Evolutionary conservation across 2,797 vertebrate species (phyloP).

Genomic region (Darevskia nairensis): DNA sequence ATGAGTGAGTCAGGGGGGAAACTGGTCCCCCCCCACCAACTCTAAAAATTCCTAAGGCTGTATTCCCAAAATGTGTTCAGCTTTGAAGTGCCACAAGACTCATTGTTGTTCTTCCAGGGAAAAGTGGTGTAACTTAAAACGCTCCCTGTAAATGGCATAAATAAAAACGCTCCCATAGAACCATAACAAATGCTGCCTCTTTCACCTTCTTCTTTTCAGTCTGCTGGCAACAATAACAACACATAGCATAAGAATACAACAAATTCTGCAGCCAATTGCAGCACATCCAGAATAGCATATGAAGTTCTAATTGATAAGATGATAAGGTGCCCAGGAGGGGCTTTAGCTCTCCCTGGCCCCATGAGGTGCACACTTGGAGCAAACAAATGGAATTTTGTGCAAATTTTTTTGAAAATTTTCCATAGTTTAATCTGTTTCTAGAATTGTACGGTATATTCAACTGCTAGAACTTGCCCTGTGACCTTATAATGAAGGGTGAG

Average conservation of each 20-base stretch:
- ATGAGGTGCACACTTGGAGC: not conserved
- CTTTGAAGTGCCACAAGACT: too few relatives aligned
- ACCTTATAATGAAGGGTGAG: too few relatives aligned
- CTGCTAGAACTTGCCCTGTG: too few relatives aligned
- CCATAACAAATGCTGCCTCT: not conserved
- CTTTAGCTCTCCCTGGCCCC: not conserved
- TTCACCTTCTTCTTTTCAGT: not conserved
- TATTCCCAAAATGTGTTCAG: too few relatives aligned
- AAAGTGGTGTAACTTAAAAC: not conserved
- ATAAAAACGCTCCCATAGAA: too few relatives aligned
- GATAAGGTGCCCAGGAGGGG: too few relatives aligned
- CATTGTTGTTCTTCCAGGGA: not conserved
- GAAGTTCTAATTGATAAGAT: not conserved
- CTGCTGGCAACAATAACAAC: not conserved
- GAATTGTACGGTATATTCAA: too few relatives aligned
- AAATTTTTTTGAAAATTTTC: not conserved
- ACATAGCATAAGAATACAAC: not conserved
- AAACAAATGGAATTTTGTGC: not conserved
- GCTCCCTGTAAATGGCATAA: not conserved
- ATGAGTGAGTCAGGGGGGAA: not conserved
- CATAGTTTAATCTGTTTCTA: too few relatives aligned
- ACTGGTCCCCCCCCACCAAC: not conserved
- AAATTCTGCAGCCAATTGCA: not conserved
- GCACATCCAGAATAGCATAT: not conserved
- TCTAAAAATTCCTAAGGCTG: too few relatives aligned